phyloP scores from a whole-genome alignment of 2,113 vertebrate species.

The Proterorhinus semilunaris region DNA sequence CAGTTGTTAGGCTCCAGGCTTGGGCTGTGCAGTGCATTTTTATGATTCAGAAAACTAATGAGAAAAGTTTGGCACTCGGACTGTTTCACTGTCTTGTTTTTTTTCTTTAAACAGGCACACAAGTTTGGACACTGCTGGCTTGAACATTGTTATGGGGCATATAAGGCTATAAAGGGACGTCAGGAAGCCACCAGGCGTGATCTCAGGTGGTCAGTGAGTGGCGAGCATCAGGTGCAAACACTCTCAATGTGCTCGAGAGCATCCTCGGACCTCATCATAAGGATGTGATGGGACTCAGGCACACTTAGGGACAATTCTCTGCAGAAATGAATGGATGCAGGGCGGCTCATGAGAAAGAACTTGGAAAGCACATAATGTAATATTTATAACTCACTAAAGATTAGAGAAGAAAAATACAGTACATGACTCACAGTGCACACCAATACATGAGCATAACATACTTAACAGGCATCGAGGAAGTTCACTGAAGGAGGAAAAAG shows the following conservation, averaged over 20 bases:
- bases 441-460: too few relatives aligned
- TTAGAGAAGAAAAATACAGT: too few relatives aligned
- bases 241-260: not conserved
- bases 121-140: not conserved
- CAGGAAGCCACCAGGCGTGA: not conserved
- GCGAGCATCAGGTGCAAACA: constrained; percentile 2
- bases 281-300: not conserved
- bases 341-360: not conserved
- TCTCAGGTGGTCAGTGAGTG: not conserved
- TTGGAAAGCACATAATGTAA: too few relatives aligned
- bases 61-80: too few relatives aligned
- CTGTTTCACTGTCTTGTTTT: too few relatives aligned
- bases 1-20: too few relatives aligned
- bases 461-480: too few relatives aligned
- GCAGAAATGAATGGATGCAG: not conserved
- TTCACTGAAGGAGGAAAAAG: too few relatives aligned
- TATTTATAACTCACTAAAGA: too few relatives aligned
- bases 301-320: not conserved
- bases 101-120: not conserved
- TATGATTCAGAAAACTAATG: too few relatives aligned
- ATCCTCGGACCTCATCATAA: not conserved
- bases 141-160: constrained; percentile 5
- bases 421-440: too few relatives aligned
- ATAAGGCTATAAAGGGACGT: not conserved
- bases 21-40: too few relatives aligned